Conservation (phyloP, 1,140 invertebrate species). For the Geopemphigus sp. region DNA sequence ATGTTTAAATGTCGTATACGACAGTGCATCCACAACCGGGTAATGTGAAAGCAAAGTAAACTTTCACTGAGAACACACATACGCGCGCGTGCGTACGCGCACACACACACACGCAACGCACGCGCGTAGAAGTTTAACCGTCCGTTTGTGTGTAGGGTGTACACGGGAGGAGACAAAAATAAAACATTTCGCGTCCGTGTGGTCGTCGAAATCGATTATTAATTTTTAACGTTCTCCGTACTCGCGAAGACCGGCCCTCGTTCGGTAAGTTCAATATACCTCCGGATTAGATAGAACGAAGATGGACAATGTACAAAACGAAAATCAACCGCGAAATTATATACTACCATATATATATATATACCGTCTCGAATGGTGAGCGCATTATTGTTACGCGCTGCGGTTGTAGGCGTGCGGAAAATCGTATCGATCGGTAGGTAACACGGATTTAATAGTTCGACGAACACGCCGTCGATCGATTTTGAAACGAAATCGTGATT, state of each 20-base stretch:
- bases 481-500: not conserved
- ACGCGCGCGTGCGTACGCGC: too few species aligned
- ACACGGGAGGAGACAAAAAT: too few species aligned
- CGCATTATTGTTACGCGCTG: not conserved
- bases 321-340: slow-evolving; percentile 25
- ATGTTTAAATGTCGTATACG: not conserved
- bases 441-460: too few species aligned
- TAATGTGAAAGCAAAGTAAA: slow-evolving; percentile 36
- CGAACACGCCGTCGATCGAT: not conserved
- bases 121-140: too few species aligned
- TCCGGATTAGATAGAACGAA: not conserved
- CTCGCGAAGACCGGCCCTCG: not conserved
- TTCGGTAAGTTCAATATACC: not conserved
- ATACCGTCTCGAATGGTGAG: too few species aligned
- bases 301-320: slow-evolving; percentile 3
- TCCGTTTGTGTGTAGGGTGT: too few species aligned
- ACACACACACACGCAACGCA: too few species aligned
- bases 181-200: too few species aligned
- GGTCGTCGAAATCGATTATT: not conserved
- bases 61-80: slow-evolving; percentile 13
- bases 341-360: not conserved
- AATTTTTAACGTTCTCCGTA: not conserved
- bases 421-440: not conserved
- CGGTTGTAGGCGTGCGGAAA: too few species aligned
- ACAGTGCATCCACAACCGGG: slow-evolving; percentile 20